Evolutionary conservation across 1,140 invertebrate species (phyloP).

Genomic region (Zaprionus africanus): DNA sequence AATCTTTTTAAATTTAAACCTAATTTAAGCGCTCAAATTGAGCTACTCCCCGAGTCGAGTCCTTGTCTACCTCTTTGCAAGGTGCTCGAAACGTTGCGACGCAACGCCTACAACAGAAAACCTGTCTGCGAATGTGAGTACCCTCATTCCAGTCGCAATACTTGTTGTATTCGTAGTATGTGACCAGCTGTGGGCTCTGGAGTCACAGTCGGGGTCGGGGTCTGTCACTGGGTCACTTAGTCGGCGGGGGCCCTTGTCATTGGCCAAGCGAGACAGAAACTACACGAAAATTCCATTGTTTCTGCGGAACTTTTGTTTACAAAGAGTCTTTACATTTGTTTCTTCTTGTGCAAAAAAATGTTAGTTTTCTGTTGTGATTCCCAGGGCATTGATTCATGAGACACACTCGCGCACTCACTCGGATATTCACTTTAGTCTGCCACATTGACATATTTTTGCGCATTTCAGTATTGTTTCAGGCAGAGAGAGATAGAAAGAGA

Average conservation of each 20-base stretch:
- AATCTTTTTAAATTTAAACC: neutral
- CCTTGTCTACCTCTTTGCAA: neutral
- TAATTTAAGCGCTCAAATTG: neutral
- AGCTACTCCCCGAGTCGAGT: neutral
- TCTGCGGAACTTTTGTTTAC: conserved; percentile 46
- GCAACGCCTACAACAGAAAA: conserved; percentile 59
- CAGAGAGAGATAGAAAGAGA: conserved; percentile 6
- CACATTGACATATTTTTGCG: conserved; percentile 38
- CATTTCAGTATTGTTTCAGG: conserved; percentile 23
- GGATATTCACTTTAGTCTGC: conserved; percentile 21
- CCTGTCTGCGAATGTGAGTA: conserved; percentile 31
- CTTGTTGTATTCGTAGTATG: neutral
- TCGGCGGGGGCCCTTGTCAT: conserved; percentile 27
- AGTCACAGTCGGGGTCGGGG: conserved; percentile 12
- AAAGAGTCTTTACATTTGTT: conserved; percentile 10
- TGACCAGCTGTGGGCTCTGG: conserved; percentile 11
- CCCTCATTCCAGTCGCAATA: neutral
- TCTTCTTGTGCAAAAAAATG: conserved; percentile 17
- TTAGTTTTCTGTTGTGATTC: conserved; percentile 16
- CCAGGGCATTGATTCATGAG: conserved; percentile 25
- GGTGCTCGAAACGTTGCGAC: conserved; percentile 9
- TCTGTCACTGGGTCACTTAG: conserved; percentile 61
- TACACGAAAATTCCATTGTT: conserved; percentile 70
- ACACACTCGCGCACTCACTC: neutral
- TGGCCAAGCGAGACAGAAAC: conserved; percentile 42